Evolutionary conservation across 2,797 vertebrate genomes (phyloP).

Genomic region (Macropus fuliginosus): DNA sequence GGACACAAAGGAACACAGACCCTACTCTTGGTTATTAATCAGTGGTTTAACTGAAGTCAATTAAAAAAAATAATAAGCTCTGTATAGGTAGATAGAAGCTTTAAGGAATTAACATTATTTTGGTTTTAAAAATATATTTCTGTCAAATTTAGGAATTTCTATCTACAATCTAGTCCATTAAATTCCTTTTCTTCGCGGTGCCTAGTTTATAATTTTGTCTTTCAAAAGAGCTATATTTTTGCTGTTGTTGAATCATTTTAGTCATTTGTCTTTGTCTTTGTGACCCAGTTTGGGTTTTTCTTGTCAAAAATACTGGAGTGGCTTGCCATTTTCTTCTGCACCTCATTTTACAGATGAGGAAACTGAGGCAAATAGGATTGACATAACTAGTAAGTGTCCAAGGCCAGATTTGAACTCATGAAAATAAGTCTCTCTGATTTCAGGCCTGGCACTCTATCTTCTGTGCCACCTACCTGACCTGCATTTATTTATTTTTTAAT

Average conservation of each 20-base stretch:
- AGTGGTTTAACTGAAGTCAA: constrained; percentile 38
- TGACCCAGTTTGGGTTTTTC: too few species aligned
- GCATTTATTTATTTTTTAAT: background rate
- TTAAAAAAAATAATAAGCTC: constrained; percentile 22
- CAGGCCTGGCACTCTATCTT: too few species aligned
- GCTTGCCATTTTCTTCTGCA: too few species aligned
- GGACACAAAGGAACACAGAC: background rate
- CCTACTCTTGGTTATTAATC: background rate
- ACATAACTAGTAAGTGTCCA: too few species aligned
- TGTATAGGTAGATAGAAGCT: background rate
- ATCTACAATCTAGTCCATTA: constrained; percentile 40
- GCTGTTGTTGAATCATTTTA: too few species aligned
- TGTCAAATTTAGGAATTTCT: constrained; percentile 49
- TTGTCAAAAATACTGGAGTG: too few species aligned
- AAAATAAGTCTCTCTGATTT: too few species aligned
- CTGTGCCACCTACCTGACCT: too few species aligned
- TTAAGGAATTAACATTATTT: constrained; percentile 4
- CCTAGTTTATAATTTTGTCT: background rate
- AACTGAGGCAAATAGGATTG: too few species aligned
- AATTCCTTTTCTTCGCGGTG: background rate
- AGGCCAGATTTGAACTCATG: too few species aligned
- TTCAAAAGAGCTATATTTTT: background rate
- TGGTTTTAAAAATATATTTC: constrained; percentile 54
- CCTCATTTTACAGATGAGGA: too few species aligned
- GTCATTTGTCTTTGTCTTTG: too few species aligned